Percentiles rank a stretch among this genome's conserved stretches.
Evolutionary conservation across 2,888 invertebrate genomes (phyloP).

Genomic region (Agriopis marginaria): DNA sequence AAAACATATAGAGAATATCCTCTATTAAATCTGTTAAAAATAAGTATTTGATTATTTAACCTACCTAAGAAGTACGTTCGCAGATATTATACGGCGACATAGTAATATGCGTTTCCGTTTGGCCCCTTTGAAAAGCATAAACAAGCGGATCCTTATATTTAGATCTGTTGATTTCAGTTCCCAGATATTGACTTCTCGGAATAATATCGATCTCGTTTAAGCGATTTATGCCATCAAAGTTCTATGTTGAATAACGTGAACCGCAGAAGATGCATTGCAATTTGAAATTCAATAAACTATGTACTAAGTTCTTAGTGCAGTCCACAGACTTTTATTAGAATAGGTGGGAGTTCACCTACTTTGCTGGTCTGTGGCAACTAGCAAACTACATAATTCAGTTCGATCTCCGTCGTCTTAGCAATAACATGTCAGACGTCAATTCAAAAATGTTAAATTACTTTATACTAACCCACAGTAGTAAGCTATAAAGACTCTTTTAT

Average conservation of each 20-base stretch:
- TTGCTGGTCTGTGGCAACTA: too few species aligned
- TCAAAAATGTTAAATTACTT: too few species aligned
- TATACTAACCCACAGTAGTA: too few species aligned
- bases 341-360: too few species aligned
- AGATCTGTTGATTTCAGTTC: constrained; percentile 22
- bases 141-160: constrained; percentile 18
- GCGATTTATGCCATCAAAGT: constrained; percentile 14
- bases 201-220: constrained; percentile 14
- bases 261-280: constrained; percentile 8
- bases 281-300: constrained; percentile 1
- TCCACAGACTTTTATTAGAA: too few species aligned
- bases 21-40: too few species aligned
- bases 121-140: not conserved
- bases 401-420: too few species aligned
- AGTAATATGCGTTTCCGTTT: not conserved
- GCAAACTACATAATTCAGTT: too few species aligned
- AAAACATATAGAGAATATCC: too few species aligned
- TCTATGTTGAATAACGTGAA: constrained; percentile 12
- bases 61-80: not conserved
- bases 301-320: not conserved
- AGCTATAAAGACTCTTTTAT: too few species aligned
- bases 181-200: constrained; percentile 19
- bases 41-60: too few species aligned
- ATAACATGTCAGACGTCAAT: too few species aligned
- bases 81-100: not conserved